Percentiles rank a stretch among this genome's conserved stretches.
phyloP scores from a whole-genome alignment of 2,113 vertebrate genomes.

The Lates calcarifer region DNA sequence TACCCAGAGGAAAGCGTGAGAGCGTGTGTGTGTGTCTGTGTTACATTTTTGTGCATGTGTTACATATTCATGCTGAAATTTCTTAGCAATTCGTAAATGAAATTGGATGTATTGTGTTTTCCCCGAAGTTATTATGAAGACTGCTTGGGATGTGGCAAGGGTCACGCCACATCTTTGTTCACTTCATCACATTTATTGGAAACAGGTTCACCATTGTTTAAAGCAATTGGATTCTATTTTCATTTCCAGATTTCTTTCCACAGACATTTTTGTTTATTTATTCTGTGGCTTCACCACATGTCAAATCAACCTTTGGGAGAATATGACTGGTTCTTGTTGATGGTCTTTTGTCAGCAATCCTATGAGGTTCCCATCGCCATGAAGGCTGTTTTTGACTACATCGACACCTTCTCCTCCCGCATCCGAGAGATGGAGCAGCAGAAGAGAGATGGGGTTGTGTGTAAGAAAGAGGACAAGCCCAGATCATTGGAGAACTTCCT shows the following conservation, averaged over 20 bases:
- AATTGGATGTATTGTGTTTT: slow-evolving; percentile 11
- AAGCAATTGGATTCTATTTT: slow-evolving; percentile 1
- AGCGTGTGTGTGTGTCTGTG: neutral
- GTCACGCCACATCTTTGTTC: neutral
- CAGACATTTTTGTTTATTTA: slow-evolving; percentile 16
- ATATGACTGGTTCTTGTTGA: neutral
- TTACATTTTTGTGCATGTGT: slow-evolving; percentile 16
- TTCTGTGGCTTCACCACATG: slow-evolving; percentile 10
- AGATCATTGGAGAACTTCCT: slow-evolving; percentile 97
- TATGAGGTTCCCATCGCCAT: slow-evolving; percentile 98
- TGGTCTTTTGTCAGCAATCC: slow-evolving; percentile 88
- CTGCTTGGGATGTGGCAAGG: slow-evolving; percentile 20
- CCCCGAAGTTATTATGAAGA: slow-evolving; percentile 29
- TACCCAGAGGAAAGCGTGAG: slow-evolving; percentile 5
- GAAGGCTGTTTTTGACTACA: slow-evolving; percentile 95
- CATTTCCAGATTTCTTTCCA: neutral
- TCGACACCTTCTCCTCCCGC: slow-evolving; percentile 97
- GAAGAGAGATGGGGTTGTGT: slow-evolving; percentile 93
- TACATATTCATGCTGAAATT: neutral
- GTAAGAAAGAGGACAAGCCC: slow-evolving; percentile 97
- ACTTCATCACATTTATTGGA: slow-evolving; percentile 10
- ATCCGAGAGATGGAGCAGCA: slow-evolving; percentile 98
- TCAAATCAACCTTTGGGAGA: neutral
- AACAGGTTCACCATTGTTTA: slow-evolving; percentile 19
- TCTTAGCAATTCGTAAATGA: neutral